Base-by-base conservation (phyloP, 2,797 vertebrate genomes). In the Crocidura indochinensis region DNA sequence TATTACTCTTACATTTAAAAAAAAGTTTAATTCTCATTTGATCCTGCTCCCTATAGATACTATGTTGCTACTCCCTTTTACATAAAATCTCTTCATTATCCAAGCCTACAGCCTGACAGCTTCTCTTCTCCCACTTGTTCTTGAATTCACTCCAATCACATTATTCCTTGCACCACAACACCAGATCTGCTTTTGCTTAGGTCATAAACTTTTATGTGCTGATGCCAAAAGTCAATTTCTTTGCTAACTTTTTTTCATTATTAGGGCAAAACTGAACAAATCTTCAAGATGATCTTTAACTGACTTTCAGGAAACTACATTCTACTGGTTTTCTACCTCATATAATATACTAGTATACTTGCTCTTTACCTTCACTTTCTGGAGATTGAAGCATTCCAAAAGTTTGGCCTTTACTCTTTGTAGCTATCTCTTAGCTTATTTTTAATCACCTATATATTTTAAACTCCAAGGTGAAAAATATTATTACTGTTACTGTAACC, bases 1-100 rank as follows among this genome's bases (percentile, higher is more conserved):
- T 15, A 78, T 19, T 87, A 51, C 46, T 76, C 65, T 51, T 51
- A 87, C 65, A 69, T 62, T 87, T 19, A n/a, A 76, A 62, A n/a
- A 76, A 62, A 72, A 56, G 60, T 26, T 60, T 60, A 8, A 20
- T 78, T 71, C 27, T 84, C 7, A 46, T 38, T 62, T 84, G 27
- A 46, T 73, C 38, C 27, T 26, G 29, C 64, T 38, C 29, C 20
- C 12, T 60, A 29, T 49, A 69, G 38, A 38, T 69, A 6, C 8
- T 17, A 29, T 78, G 29, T 69, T 60, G n/a, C 65, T 60, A 10
- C 46, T 0, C 0, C 49, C 31, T 31, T 78, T 78, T 60, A 29
- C 1, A 60, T 19, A 29, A 87, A 78, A 87, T 15, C 9, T 71
- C n/a, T 53, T 51, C n/a, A 26, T 82, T 69, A 47, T 78, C 74